A percentile compares a stretch with the other conserved stretches of the same genome.
phyloP scores from a whole-genome alignment of 2,113 vertebrate species.

The Bufo gargarizans region DNA sequence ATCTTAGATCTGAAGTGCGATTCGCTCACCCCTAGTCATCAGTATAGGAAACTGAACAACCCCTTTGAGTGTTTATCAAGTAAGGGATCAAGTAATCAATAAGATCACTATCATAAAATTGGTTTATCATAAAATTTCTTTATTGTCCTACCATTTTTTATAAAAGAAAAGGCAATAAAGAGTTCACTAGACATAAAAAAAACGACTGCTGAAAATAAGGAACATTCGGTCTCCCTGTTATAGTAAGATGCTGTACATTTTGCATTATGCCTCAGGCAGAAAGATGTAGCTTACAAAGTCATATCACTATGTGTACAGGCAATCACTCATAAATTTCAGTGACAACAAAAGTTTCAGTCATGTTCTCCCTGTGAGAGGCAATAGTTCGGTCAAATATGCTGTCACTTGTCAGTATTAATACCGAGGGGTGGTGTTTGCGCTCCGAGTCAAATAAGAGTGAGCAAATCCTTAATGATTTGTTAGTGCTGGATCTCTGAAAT shows the following conservation, averaged over 20 bases:
- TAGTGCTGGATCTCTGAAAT: slow-evolving; percentile 9
- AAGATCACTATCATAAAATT: neutral
- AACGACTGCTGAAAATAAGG: neutral
- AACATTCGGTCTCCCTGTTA: neutral
- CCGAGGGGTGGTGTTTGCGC: slow-evolving; percentile 15
- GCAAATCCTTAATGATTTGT: slow-evolving; percentile 53
- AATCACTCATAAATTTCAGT: slow-evolving; percentile 52
- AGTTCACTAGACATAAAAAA: neutral
- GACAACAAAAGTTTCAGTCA: slow-evolving; percentile 53
- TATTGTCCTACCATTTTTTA: neutral
- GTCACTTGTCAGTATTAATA: slow-evolving; percentile 47
- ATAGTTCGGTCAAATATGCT: slow-evolving; percentile 47
- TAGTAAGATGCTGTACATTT: slow-evolving; percentile 31
- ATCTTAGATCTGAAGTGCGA: no score
- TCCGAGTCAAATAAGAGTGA: slow-evolving; percentile 24
- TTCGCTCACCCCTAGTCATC: no score
- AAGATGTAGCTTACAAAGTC: slow-evolving; percentile 47
- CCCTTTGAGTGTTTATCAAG: no score
- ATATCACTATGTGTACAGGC: slow-evolving; percentile 42
- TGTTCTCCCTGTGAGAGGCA: slow-evolving; percentile 51
- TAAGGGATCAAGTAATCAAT: neutral
- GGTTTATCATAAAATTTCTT: neutral
- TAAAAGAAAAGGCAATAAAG: neutral
- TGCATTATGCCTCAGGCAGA: slow-evolving; percentile 52
- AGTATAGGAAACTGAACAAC: no score